Conservation (phyloP, 2,888 invertebrate species). For the Orthonychiurus folsomi region DNA sequence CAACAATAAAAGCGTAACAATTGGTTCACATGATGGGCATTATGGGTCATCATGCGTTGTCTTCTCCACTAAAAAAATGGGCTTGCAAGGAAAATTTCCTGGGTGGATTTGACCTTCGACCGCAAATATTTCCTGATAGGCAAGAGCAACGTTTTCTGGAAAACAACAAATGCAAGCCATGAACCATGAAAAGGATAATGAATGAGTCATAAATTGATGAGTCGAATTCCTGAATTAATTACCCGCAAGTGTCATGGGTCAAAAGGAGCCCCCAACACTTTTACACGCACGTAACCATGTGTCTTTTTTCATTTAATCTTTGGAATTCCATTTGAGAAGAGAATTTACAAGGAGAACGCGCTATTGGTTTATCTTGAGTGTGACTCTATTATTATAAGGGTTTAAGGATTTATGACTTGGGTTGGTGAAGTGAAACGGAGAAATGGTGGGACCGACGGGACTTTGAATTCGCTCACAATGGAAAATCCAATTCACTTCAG, state of each 20-base stretch:
- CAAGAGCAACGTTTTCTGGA: too few species aligned
- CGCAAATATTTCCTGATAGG: too few species aligned
- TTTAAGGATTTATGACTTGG: constrained; percentile 1
- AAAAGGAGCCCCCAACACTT: too few species aligned
- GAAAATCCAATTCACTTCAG: too few species aligned
- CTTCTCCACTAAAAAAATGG: background rate
- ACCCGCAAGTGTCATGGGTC: too few species aligned
- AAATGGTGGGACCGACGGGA: too few species aligned
- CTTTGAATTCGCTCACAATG: too few species aligned
- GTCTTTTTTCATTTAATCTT: background rate
- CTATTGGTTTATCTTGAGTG: background rate
- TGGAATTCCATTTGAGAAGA: background rate
- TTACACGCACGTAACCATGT: too few species aligned
- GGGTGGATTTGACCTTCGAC: background rate
- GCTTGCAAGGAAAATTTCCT: background rate
- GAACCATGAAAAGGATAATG: background rate
- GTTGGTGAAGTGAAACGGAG: background rate
- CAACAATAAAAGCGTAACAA: background rate
- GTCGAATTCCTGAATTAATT: background rate
- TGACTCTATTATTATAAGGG: background rate
- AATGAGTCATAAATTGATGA: background rate
- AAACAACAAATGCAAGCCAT: too few species aligned
- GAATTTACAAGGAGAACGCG: background rate
- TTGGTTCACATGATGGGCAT: constrained; percentile 1
- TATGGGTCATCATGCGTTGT: background rate